Conservation (phyloP, 2,888 invertebrate species). For the Mesochorus sp. region DNA sequence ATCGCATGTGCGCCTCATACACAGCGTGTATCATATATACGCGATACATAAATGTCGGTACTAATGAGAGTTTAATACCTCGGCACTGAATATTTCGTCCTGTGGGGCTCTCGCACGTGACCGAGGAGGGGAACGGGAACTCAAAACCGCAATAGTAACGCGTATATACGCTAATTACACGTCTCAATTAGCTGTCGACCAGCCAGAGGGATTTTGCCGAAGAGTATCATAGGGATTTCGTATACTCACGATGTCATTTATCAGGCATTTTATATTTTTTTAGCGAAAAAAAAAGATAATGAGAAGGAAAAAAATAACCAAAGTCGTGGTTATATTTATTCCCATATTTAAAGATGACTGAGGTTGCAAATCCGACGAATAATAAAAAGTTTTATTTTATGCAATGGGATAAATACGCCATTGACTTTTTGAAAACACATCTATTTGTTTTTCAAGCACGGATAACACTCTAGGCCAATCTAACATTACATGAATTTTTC, state of each 20-base stretch:
- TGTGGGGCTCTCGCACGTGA: conserved; percentile 12
- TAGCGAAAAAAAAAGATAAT: too few relatives aligned
- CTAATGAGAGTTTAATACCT: conserved; percentile 68
- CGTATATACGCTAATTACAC: conserved; percentile 72
- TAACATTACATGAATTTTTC: too few relatives aligned
- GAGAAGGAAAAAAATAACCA: neutral
- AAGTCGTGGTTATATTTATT: neutral
- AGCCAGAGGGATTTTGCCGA: conserved; percentile 1
- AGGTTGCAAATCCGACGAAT: neutral
- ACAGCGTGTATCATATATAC: neutral
- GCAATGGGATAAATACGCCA: neutral
- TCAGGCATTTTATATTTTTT: too few relatives aligned
- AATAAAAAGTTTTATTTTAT: too few relatives aligned
- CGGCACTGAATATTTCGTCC: conserved; percentile 5
- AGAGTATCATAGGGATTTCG: conserved; percentile 12
- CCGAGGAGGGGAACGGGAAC: conserved; percentile 7
- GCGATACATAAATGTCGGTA: conserved; percentile 25
- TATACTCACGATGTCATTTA: too few relatives aligned
- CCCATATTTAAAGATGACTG: neutral
- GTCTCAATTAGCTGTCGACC: conserved; percentile 69
- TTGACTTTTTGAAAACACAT: neutral
- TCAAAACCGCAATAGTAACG: conserved; percentile 36
- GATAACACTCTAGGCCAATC: too few relatives aligned
- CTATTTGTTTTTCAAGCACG: neutral
- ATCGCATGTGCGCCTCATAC: conserved; percentile 13